Conservation (phyloP, 2,888 invertebrate genomes). For the Parelbella ahira region DNA sequence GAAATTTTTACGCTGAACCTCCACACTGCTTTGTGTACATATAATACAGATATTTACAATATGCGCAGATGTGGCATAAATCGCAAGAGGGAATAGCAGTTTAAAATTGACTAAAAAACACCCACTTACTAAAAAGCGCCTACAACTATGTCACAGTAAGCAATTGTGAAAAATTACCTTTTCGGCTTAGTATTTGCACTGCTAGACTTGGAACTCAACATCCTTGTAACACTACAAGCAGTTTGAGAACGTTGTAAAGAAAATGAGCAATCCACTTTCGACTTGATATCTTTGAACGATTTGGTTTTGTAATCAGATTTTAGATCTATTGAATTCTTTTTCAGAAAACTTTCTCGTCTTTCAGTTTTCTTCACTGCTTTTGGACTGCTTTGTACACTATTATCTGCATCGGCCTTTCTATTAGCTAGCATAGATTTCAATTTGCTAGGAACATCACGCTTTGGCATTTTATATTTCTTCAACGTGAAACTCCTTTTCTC, state of each 20-base stretch:
- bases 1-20: no score
- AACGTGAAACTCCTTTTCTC: slow-evolving; percentile 77
- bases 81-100: no score
- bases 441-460: slow-evolving; percentile 88
- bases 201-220: slow-evolving; percentile 68
- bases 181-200: slow-evolving; percentile 69
- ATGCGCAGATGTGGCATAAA: no score
- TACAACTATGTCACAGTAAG: no score
- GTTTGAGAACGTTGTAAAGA: slow-evolving; percentile 74
- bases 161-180: slow-evolving; percentile 51
- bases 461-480: slow-evolving; percentile 89
- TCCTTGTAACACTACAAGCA: slow-evolving; percentile 69
- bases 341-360: slow-evolving; percentile 84
- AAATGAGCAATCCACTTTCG: slow-evolving; percentile 85
- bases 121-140: no score
- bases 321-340: slow-evolving; percentile 84
- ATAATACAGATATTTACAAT: not conserved
- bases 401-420: slow-evolving; percentile 72
- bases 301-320: slow-evolving; percentile 86
- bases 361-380: slow-evolving; percentile 82
- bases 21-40: no score
- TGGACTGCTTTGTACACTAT: slow-evolving; percentile 80
- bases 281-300: slow-evolving; percentile 92
- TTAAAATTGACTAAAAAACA: no score
- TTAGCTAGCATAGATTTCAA: slow-evolving; percentile 86